A percentile compares a stretch with the other conserved stretches of the same genome.
phyloP scores from a whole-genome alignment of 2,113 vertebrate genomes.

The Pongo abelii region DNA sequence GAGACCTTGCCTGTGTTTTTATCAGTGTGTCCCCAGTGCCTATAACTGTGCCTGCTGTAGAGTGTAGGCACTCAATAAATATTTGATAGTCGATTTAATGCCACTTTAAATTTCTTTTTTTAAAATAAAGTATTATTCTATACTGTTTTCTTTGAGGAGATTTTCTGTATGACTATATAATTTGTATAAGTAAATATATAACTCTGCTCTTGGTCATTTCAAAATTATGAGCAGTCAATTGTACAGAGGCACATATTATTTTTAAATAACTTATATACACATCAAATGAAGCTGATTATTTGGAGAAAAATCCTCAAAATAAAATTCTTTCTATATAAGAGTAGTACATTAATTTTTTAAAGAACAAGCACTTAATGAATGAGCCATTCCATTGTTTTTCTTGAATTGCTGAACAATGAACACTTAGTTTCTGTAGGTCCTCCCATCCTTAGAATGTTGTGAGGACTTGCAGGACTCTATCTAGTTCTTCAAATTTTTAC shows the following conservation, averaged over 20 bases:
- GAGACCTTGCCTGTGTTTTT: neutral
- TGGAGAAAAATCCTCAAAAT: neutral
- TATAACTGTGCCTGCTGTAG: neutral
- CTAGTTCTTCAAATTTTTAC: neutral
- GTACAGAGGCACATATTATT: neutral
- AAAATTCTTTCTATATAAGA: neutral
- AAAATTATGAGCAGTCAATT: neutral
- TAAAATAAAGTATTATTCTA: neutral
- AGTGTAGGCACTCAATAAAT: neutral
- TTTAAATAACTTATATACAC: neutral
- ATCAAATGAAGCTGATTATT: neutral
- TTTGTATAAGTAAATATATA: neutral
- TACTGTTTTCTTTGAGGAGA: neutral
- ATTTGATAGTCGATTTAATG: neutral
- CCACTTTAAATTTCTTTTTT: neutral
- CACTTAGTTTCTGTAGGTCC: neutral
- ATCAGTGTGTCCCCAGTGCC: neutral
- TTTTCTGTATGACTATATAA: neutral
- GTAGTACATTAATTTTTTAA: neutral
- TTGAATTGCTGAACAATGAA: neutral
- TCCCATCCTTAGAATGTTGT: neutral
- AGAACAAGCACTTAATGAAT: neutral
- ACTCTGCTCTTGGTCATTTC: neutral
- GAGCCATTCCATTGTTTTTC: neutral
- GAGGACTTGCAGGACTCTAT: accelerated